These are phyloP conservation scores for Cuculus canorus DNA, from an alignment of 2,797 vertebrate genomes.

Conservation along the genomic window DNA sequence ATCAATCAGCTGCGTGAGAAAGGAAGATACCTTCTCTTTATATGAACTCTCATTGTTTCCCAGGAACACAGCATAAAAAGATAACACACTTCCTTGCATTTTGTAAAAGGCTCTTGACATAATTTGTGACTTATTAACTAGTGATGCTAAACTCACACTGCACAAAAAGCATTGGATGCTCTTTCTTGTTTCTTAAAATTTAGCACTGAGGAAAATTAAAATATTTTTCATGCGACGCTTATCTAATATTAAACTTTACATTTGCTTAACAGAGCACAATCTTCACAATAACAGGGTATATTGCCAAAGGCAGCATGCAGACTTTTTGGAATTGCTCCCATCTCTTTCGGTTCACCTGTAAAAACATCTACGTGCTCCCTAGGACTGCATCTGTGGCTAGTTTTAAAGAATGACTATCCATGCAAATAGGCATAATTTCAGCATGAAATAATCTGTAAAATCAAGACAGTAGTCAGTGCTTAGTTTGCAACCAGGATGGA, in stretches of 20 bases:
- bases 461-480: constrained; percentile 71
- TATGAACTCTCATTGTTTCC: constrained; percentile 76
- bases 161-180: constrained; percentile 39
- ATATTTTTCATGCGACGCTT: constrained; percentile 74
- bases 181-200: constrained; percentile 73
- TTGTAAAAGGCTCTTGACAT: constrained; percentile 73
- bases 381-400: constrained; percentile 86
- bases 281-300: constrained; percentile 85
- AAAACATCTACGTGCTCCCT: constrained; percentile 87
- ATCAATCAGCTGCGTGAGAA: constrained; percentile 66
- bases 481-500: constrained; percentile 38
- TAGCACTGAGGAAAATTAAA: constrained; percentile 74
- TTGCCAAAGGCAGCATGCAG: constrained; percentile 85
- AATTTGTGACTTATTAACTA: constrained; percentile 75
- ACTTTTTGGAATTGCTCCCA: constrained; percentile 84
- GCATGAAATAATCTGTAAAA: constrained; percentile 81
- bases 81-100: constrained; percentile 74
- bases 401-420: constrained; percentile 86
- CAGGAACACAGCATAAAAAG: constrained; percentile 71
- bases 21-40: constrained; percentile 72
- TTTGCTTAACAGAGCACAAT: constrained; percentile 83
- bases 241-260: constrained; percentile 83
- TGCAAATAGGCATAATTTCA: constrained; percentile 85
- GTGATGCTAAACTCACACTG: constrained; percentile 63
- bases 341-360: constrained; percentile 88